A percentile compares a stretch with the other conserved stretches of the same genome.
Conservation (phyloP, 1,140 invertebrate genomes). For the Wasmannia auropunctata region DNA sequence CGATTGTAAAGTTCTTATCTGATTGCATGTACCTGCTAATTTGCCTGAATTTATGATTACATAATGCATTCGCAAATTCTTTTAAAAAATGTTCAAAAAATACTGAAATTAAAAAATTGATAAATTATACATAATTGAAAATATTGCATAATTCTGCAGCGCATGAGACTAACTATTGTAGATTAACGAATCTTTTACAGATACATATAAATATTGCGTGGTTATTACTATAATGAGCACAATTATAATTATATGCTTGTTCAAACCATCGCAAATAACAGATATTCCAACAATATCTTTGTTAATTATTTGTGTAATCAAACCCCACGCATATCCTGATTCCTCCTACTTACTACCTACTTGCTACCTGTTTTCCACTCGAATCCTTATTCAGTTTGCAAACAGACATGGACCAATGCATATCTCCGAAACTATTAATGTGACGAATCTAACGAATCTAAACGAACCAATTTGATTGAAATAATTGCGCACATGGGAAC, state of each 20-base stretch:
- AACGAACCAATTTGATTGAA: constrained; percentile 14
- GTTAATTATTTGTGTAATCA: neutral
- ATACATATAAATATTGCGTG: neutral
- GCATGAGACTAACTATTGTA: neutral
- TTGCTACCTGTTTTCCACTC: neutral
- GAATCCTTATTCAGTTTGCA: constrained; percentile 38
- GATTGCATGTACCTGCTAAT: neutral
- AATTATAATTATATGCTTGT: neutral
- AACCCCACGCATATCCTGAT: constrained; percentile 4
- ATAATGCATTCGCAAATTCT: neutral
- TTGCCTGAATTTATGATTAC: neutral
- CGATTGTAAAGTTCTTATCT: constrained; percentile 23
- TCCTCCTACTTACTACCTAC: constrained; percentile 56
- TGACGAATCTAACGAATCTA: neutral
- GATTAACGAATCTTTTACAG: neutral
- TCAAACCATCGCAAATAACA: neutral
- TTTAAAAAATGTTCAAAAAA: neutral
- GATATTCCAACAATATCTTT: neutral
- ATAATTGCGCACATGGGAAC: neutral
- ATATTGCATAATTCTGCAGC: neutral
- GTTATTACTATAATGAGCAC: neutral
- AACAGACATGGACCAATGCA: constrained; percentile 13
- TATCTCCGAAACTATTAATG: neutral
- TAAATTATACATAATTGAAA: neutral
- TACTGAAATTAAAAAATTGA: neutral